Conservation (phyloP, 2,888 invertebrate genomes). For the Iselma pallidipennis region DNA sequence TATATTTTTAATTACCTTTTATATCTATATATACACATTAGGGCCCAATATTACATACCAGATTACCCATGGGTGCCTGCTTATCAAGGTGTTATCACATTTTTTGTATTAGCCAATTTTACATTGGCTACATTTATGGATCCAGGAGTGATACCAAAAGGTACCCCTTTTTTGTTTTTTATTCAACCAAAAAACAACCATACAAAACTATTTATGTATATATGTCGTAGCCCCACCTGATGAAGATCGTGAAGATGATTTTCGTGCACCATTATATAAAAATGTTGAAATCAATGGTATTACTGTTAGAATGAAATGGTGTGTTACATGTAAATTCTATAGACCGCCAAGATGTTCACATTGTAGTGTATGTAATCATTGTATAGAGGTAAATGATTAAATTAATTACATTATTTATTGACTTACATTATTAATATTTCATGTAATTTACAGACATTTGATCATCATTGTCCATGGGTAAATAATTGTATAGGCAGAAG, state of each 20-base stretch:
- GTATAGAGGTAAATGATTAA: slow-evolving; percentile 77
- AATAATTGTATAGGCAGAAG: slow-evolving; percentile 96
- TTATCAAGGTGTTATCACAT: slow-evolving; percentile 91
- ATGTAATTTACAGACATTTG: slow-evolving; percentile 83
- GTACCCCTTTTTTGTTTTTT: slow-evolving; percentile 57
- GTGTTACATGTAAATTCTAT: slow-evolving; percentile 99
- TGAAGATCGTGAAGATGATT: slow-evolving; percentile 97
- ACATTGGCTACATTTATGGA: slow-evolving; percentile 99
- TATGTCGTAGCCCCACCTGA: slow-evolving; percentile 80
- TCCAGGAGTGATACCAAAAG: slow-evolving; percentile 98
- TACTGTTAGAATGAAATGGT: slow-evolving; percentile 99
- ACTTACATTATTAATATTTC: slow-evolving; percentile 1
- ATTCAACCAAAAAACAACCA: neutral
- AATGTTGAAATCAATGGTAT: slow-evolving; percentile 98
- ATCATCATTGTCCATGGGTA: slow-evolving; percentile 99
- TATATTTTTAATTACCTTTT: slow-evolving; percentile 8
- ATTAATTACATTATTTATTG: neutral
- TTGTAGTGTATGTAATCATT: slow-evolving; percentile 98
- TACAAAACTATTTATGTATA: neutral
- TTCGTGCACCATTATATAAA: slow-evolving; percentile 93
- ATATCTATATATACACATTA: slow-evolving; percentile 59
- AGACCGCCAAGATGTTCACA: slow-evolving; percentile 98
- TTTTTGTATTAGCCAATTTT: slow-evolving; percentile 98
- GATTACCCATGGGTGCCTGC: slow-evolving; percentile 89
- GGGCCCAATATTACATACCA: slow-evolving; percentile 85